phyloP scores from a whole-genome alignment of 2,888 invertebrate genomes.

The Pseudococcus jackbeardsleyi region DNA sequence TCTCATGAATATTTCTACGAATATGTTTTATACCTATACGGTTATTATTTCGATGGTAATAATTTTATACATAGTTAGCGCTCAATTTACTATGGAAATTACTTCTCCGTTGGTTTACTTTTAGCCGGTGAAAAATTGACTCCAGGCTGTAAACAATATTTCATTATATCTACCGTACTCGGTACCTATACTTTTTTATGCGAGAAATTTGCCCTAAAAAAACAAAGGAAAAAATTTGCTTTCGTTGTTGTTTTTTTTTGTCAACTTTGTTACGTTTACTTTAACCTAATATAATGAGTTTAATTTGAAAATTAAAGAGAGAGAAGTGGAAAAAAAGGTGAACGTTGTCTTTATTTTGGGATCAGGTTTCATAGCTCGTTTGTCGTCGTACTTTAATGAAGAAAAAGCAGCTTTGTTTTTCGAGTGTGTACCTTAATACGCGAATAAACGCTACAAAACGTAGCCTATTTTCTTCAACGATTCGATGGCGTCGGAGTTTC shows the following conservation, averaged over 20 bases:
- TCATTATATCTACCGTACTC: background rate
- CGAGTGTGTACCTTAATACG: background rate
- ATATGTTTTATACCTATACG: background rate
- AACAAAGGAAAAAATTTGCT: background rate
- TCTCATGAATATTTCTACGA: background rate
- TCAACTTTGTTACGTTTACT: background rate
- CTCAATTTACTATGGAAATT: background rate
- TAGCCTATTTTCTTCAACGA: background rate
- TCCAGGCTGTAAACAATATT: background rate
- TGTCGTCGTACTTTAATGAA: background rate
- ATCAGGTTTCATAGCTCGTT: constrained; percentile 7
- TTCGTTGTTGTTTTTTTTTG: background rate
- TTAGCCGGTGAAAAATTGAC: background rate
- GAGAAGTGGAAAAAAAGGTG: background rate
- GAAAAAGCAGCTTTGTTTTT: background rate
- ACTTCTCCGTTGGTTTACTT: background rate
- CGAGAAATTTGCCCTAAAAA: background rate
- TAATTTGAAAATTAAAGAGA: background rate
- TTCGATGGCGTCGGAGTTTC: background rate
- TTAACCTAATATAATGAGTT: background rate
- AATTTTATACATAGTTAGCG: background rate
- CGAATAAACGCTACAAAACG: background rate
- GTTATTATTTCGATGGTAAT: background rate
- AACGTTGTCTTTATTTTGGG: background rate
- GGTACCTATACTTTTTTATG: background rate